A percentile compares a stretch with the other conserved stretches of the same genome.
Conservation (phyloP, 2,797 vertebrate genomes). For the Ispidina picta region DNA sequence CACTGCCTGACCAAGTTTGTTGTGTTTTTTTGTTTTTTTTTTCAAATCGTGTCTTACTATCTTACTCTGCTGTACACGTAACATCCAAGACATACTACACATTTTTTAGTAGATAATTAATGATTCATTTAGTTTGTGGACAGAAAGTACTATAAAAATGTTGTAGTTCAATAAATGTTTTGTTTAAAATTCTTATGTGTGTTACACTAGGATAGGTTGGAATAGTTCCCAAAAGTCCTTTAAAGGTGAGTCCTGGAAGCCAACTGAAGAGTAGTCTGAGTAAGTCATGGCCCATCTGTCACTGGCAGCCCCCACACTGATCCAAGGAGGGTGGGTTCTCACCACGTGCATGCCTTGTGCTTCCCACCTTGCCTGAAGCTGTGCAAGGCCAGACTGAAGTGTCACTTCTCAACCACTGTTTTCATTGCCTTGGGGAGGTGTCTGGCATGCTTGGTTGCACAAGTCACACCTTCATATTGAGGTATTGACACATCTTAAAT, state of each 20-base stretch:
- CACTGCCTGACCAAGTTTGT: neutral
- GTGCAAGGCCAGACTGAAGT: neutral
- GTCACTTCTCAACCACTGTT: neutral
- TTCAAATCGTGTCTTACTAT: neutral
- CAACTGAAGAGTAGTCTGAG: neutral
- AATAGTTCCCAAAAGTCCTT: neutral
- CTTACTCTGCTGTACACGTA: neutral
- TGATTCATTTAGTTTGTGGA: neutral
- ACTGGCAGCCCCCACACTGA: too few relatives aligned
- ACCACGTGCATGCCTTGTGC: accelerated
- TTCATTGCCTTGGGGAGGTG: neutral
- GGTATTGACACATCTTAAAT: neutral
- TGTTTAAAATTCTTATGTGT: neutral
- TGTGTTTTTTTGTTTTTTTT: neutral
- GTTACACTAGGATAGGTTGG: neutral
- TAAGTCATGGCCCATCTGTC: accelerated
- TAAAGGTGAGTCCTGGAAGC: neutral
- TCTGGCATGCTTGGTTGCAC: neutral
- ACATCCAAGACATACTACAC: neutral
- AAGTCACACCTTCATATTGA: neutral
- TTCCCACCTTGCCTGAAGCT: neutral
- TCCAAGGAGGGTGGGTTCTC: neutral
- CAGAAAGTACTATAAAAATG: neutral
- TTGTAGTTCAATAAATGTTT: neutral
- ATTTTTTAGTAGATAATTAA: neutral